Evolutionary conservation across 2,797 vertebrate species (phyloP), one percentile per base, ranked within the genome.

Genomic region (Manis javanica): DNA sequence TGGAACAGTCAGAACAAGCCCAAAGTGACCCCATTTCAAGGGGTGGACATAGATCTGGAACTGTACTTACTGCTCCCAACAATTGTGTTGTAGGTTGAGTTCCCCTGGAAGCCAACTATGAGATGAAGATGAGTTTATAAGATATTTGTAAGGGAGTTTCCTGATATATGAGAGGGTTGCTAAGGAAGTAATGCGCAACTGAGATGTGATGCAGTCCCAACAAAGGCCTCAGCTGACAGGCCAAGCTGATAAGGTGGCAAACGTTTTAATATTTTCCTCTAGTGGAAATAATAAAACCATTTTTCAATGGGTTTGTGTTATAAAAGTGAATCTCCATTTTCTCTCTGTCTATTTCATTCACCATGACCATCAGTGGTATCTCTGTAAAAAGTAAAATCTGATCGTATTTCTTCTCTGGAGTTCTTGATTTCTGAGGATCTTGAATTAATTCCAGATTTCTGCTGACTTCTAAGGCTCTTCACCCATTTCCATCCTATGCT

Each of bases 291-390:
- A 69, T 91, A 74, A 69, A 64, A 81, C 37, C 26, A 71, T 31
- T 69, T 61, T 63, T 86, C 16, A 83, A 59, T 59, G 64, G 55
- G 1, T 49, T 94, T 88, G 64, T 88, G 37, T 91, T 69, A 51
- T 93, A 74, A 86, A 90, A 81, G 49, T 23, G 39, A 93, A 86
- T 93, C 86, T 96, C 66, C 39, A 15, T 81, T 90, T 74, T 86
- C 29, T 85, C 8, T 4, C 15, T 59, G 53, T 91, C 14, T 69
- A 77, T 53, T 88, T 5, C 18, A 24, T 63, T 90, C 11, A 86
- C 7, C 8, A 5, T 53, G 51, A 46, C 10, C 15, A 46, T 69
- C 31, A 69, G 8, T 63, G 7, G 68, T 90, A 19, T 79, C 57
- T 64, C 61, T 84, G 75, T 29, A 53, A 82, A 84, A 91, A 77